Percentiles rank a stretch among this genome's conserved stretches.
phyloP scores from a whole-genome alignment of 2,888 invertebrate genomes.

The Heterodera filipjevi region DNA sequence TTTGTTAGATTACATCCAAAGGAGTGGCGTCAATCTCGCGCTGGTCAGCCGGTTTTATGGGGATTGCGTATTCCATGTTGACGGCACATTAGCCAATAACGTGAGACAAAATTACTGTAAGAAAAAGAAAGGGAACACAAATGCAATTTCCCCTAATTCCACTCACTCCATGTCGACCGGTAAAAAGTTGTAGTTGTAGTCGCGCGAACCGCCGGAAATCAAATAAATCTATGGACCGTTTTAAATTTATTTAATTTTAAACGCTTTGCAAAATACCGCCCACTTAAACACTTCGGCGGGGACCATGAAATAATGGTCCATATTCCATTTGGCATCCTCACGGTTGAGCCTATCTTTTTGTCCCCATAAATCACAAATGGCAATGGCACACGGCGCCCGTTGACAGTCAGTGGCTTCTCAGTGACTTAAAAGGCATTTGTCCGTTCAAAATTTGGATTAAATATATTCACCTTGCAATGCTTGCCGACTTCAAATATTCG shows the following conservation, averaged over 20 bases:
- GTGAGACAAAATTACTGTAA: conserved; percentile 29
- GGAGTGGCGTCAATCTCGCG: conserved; percentile 1
- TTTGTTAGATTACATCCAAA: too few relatives aligned
- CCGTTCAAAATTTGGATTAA: background rate
- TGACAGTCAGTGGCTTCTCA: conserved; percentile 35
- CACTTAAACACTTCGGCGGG: conserved; percentile 35
- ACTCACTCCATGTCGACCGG: conserved; percentile 16
- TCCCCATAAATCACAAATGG: conserved; percentile 34
- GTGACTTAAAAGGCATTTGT: conserved; percentile 25
- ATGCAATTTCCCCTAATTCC: background rate
- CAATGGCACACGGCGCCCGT: conserved; percentile 39
- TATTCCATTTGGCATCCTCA: conserved; percentile 31
- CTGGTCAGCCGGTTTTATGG: conserved; percentile 29
- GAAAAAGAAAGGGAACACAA: background rate
- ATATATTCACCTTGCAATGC: conserved; percentile 6
- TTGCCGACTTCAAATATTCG: conserved; percentile 28
- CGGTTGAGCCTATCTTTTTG: conserved; percentile 24
- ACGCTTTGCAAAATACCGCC: conserved; percentile 15
- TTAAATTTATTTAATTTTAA: background rate
- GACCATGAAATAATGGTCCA: conserved; percentile 27
- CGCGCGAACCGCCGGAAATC: conserved; percentile 25
- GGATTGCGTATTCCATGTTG: conserved; percentile 27
- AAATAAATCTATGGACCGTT: conserved; percentile 29
- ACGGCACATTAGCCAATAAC: conserved; percentile 28
- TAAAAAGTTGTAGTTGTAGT: conserved; percentile 21